Conservation (phyloP, 2,797 vertebrate genomes). For the Brotula barbata region DNA sequence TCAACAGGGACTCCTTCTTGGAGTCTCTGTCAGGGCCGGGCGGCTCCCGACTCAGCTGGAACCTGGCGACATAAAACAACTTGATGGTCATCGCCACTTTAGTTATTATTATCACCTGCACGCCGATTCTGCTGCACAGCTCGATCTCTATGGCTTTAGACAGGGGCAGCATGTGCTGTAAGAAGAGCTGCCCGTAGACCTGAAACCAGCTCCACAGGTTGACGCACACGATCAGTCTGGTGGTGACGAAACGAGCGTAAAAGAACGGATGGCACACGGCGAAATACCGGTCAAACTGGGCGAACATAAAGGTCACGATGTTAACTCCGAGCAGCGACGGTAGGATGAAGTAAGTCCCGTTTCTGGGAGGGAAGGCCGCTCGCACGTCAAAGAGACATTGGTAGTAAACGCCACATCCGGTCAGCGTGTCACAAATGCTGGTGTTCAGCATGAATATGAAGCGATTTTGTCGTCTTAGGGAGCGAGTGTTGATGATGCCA, state of each 20-base stretch:
- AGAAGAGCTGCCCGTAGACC: conserved; percentile 29
- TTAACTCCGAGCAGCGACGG: conserved; percentile 38
- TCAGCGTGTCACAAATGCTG: conserved; percentile 46
- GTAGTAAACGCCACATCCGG: conserved; percentile 36
- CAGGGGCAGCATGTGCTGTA: not conserved
- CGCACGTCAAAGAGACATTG: conserved; percentile 42
- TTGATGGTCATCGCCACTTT: conserved; percentile 46
- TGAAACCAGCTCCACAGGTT: conserved; percentile 61
- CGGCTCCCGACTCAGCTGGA: conserved; percentile 44
- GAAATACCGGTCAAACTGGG: conserved; percentile 46
- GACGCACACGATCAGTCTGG: conserved; percentile 22
- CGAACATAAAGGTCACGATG: conserved; percentile 56
- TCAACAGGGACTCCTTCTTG: conserved; percentile 43
- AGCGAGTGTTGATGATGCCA: conserved; percentile 47
- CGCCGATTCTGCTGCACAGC: conserved; percentile 15
- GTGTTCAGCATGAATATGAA: conserved; percentile 76
- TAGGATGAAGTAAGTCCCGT: conserved; percentile 17
- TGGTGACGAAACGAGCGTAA: conserved; percentile 47
- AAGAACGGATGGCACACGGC: conserved; percentile 42
- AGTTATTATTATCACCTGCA: conserved; percentile 26
- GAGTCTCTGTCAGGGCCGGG: conserved; percentile 21
- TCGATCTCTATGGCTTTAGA: conserved; percentile 26
- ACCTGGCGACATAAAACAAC: conserved; percentile 32
- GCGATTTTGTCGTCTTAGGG: conserved; percentile 60
- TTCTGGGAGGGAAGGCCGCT: conserved; percentile 54